These are phyloP conservation scores for Acanthis flammea DNA, from an alignment of 2,797 vertebrate species.

Conservation along the genomic window DNA sequence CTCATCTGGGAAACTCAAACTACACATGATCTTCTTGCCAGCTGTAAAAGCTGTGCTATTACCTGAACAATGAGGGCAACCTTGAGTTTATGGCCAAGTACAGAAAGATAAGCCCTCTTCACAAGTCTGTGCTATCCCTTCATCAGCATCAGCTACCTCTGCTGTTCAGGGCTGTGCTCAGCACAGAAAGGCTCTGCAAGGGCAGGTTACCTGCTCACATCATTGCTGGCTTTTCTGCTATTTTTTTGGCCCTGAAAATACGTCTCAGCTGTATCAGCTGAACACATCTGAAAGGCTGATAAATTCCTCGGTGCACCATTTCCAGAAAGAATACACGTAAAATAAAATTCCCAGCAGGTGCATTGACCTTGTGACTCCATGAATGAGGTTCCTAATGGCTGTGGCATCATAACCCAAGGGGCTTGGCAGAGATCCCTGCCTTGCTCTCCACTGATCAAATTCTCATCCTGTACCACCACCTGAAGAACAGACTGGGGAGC, in stretches of 20 bases:
- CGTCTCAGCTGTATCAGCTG: not conserved
- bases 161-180: not conserved
- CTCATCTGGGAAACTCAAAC: not conserved
- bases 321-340: not conserved
- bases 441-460: not conserved
- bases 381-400: rapidly evolving
- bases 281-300: not conserved
- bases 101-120: not conserved
- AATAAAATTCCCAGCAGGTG: not conserved
- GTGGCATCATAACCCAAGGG: not conserved
- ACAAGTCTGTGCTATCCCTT: not conserved
- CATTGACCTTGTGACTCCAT: not conserved
- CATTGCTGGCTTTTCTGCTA: not conserved
- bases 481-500: not conserved
- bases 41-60: not conserved
- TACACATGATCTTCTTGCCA: not conserved
- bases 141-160: not conserved
- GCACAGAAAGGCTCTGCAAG: not conserved
- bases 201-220: not conserved
- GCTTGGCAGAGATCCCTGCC: not conserved
- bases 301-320: not conserved
- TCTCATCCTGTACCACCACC: not conserved
- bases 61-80: not conserved
- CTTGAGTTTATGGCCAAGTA: not conserved
- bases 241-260: not conserved